Base-by-base conservation (phyloP, 2,797 vertebrate genomes). In the Delichon dasypus region DNA sequence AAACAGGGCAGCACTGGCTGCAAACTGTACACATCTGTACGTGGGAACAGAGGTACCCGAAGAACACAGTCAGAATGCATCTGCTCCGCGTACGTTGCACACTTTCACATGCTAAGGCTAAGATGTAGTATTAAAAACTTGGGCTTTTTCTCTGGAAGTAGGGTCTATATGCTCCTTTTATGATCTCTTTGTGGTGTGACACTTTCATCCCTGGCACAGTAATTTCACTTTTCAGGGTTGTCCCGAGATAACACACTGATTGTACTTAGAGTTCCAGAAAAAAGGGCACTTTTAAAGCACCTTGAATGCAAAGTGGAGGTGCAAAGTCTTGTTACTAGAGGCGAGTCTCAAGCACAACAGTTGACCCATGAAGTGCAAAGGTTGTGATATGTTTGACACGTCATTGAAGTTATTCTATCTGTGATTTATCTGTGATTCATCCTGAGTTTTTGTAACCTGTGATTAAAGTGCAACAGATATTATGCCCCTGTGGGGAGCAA, bases 311-410 rank as follows among this genome's bases (percentile, higher is more conserved):
- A 87, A 84, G 34, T 94, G 85, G 96, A 96, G 82, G 97, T 96
- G 86, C 97, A 97, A 98, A 98, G 97, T 98, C 96, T 97, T 72
- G 14, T 92, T 87, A 89, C 72, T 70, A 77, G 68, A 88, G 81
- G 50, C 85, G 66, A 93, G 74, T 65, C 58, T 87, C 73, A 83
- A 42, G 74, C 30, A 74, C 70, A 83, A 79, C 45, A 92, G 88
- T 85, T 42, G 87, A 68, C 40, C 73, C 71, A 85, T 32, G 40
- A 92, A 85, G 97, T 94, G 79, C 98, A 98, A 98, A 98, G 98
- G 97, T 97, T 97, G 72, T 74, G 55, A 54, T 76, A 58, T 38
- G 44, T 75, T 64, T 90, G 97, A 97, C 97, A 98, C 89, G 81
- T 98, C 94, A 95, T 92, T 91, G 90, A 65, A 81, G 70, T 86